Base-by-base conservation (phyloP, 1,140 invertebrate genomes). In the Oreohelix idahoensis region DNA sequence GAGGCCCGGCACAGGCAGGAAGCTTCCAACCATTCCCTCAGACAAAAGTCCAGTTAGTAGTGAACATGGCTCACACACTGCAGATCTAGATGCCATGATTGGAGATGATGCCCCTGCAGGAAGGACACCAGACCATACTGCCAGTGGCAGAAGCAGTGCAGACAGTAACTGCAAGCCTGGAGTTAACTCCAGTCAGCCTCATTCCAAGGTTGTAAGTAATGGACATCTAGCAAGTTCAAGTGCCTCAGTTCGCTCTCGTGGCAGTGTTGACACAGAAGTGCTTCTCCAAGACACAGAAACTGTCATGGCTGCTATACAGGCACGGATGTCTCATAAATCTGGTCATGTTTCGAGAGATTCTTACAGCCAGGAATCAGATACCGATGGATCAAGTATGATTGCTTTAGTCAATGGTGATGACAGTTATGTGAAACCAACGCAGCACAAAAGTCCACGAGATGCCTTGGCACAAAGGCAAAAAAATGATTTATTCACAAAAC, bases 251-350 rank as follows among this genome's bases (percentile, higher is more conserved):
- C 78, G 87, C 2, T 87, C 88, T 45, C 53, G 84, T n/a, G 87
- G 85, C 39, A 90, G 88, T 87, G 84, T 90, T 36, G 94, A 94
- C 80, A 94, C 94, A 15, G 93, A 94, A 86, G 90, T 92, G 71
- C 92, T 94, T 82, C 87, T 94, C 17, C 92, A 92, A 53, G 93
- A 94, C 76, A 94, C 94, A 58, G 93, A 94, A 87, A 91, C 92
- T 86, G 92, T 94, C 75, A 93, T 94, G 85, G 92, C 93, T 63
- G 94, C 94, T 49, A 93, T 94, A 88, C 93, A 93, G 85, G 92
- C 93, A 23, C 87, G 94, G 49, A 91, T 93, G 83, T 85, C 81
- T 38, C 83, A 63, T 81, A 85, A 69, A 79, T 81, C 66, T 69
- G 83, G 78, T 45, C 58, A 63, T 23, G 66, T 29, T 51, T 66